Conservation (phyloP, 1,140 invertebrate genomes). For the Heliothis subflexa region DNA sequence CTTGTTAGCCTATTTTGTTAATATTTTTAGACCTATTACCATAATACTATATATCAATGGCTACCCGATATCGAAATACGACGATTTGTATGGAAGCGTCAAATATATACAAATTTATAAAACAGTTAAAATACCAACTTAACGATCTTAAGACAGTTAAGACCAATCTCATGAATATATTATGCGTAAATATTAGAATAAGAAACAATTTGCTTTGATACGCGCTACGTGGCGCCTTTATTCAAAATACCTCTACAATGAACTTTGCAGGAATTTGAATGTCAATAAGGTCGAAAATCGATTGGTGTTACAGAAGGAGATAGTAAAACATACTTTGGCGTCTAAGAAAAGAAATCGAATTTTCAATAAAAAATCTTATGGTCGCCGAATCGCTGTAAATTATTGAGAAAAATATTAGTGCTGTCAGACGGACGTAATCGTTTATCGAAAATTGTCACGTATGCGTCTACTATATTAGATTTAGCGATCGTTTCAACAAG, state of each 20-base stretch:
- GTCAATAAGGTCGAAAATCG: constrained; percentile 21
- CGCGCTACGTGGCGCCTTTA: constrained; percentile 51
- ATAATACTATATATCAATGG: constrained; percentile 75
- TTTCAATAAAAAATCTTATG: constrained; percentile 20
- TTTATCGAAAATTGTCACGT: constrained; percentile 25
- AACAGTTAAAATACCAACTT: constrained; percentile 65
- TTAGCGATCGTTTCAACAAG: constrained; percentile 1
- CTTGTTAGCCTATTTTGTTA: constrained; percentile 63
- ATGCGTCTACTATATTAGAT: not conserved
- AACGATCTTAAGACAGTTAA: constrained; percentile 69
- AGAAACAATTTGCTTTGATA: constrained; percentile 55
- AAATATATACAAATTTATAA: constrained; percentile 62
- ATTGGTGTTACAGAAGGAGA: constrained; percentile 10
- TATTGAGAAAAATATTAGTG: constrained; percentile 23
- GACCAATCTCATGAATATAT: constrained; percentile 78
- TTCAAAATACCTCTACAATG: constrained; percentile 19
- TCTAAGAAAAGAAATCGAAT: constrained; percentile 25
- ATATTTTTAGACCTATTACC: constrained; percentile 70
- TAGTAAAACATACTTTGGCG: constrained; percentile 19
- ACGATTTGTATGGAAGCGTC: constrained; percentile 69
- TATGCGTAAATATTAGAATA: constrained; percentile 65
- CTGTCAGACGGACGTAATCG: constrained; percentile 5
- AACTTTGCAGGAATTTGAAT: constrained; percentile 8
- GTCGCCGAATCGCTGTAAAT: constrained; percentile 18
- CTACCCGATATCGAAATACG: constrained; percentile 67